Conservation (phyloP, 2,888 invertebrate genomes). For the Chloroclystis v-ata region DNA sequence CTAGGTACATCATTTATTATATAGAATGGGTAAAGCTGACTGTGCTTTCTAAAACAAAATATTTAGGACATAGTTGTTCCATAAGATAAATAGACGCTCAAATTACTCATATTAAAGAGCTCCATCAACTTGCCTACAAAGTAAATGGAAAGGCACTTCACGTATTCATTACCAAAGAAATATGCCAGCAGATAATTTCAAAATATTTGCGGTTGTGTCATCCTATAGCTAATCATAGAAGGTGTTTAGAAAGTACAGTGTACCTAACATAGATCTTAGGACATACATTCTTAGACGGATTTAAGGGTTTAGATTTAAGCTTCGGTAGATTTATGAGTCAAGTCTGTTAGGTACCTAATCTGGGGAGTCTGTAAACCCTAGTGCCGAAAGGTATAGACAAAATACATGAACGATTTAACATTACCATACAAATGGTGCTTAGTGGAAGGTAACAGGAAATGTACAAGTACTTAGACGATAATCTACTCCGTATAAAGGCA, state of each 20-base stretch:
- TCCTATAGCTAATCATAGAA: not conserved
- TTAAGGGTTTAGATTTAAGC: not conserved
- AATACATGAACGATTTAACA: not conserved
- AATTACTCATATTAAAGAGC: conserved; percentile 15
- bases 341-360: not conserved
- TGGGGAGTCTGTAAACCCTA: not conserved
- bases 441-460: conserved; percentile 6
- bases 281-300: conserved; percentile 1
- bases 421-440: not conserved
- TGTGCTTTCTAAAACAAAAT: too few species aligned
- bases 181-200: not conserved
- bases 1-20: too few species aligned
- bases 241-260: not conserved
- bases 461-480: conserved; percentile 5
- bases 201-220: too few species aligned
- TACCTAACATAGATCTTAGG: not conserved
- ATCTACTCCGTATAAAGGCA: conserved; percentile 16
- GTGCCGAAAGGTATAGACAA: not conserved
- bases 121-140: conserved; percentile 29
- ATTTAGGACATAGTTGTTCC: too few species aligned
- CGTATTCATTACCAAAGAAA: not conserved
- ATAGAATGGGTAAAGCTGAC: too few species aligned
- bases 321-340: not conserved
- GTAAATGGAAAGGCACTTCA: conserved; percentile 12
- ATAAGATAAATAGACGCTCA: conserved; percentile 3